Percentiles rank a stretch among this genome's conserved stretches.
phyloP scores from a whole-genome alignment of 2,797 vertebrate species.

The Acropternis orthonyx region DNA sequence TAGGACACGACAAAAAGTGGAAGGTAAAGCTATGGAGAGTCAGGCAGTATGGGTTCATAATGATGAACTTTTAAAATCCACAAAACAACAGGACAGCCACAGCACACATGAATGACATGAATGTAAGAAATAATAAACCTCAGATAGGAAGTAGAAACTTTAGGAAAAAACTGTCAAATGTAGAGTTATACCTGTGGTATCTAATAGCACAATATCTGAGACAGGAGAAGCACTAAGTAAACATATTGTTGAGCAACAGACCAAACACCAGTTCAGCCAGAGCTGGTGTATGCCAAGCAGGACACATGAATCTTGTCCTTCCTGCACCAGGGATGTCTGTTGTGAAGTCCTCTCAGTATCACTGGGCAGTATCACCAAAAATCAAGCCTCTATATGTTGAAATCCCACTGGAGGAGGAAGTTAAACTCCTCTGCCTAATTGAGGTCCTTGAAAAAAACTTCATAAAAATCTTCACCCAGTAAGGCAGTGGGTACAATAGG shows the following conservation, averaged over 20 bases:
- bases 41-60: not conserved
- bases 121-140: not conserved
- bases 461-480: not conserved
- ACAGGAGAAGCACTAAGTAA: not conserved
- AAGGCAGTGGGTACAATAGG: not conserved
- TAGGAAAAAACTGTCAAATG: not conserved
- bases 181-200: not conserved
- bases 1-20: not conserved
- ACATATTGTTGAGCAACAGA: not conserved
- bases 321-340: not conserved
- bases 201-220: not conserved
- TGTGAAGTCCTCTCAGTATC: not conserved
- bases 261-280: not conserved
- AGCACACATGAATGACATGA: not conserved
- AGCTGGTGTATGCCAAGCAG: not conserved
- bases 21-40: not conserved
- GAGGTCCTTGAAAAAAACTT: not conserved
- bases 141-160: not conserved
- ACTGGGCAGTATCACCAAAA: not conserved
- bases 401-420: not conserved
- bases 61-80: not conserved
- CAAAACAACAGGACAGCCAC: not conserved
- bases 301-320: not conserved
- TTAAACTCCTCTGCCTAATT: not conserved
- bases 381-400: not conserved